A percentile compares a stretch with the other conserved stretches of the same genome.
These are phyloP conservation scores for Drosophila arawakana DNA, from an alignment of 1,140 invertebrate genomes.

Conservation along the genomic window DNA sequence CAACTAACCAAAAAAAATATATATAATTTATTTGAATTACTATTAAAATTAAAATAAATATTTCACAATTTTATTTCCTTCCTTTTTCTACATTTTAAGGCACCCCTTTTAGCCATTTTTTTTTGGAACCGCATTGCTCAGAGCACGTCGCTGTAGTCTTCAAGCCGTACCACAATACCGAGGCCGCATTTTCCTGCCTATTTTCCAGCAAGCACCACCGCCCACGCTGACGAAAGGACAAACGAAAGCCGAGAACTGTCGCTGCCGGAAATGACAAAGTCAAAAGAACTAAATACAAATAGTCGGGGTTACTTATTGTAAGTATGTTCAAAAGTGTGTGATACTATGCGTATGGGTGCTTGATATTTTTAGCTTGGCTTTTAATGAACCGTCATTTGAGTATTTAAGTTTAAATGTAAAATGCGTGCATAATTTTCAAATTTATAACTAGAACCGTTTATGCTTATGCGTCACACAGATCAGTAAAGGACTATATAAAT, in stretches of 20 bases:
- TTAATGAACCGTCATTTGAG: slow-evolving; percentile 17
- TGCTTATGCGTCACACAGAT: too few species aligned
- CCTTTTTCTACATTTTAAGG: too few species aligned
- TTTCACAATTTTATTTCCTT: too few species aligned
- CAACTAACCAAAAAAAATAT: too few species aligned
- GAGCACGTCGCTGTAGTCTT: slow-evolving; percentile 33
- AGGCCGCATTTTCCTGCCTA: slow-evolving; percentile 44
- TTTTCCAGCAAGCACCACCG: neutral
- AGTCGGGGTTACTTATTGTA: slow-evolving; percentile 33
- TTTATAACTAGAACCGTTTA: too few species aligned
- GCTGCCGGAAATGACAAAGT: slow-evolving; percentile 56
- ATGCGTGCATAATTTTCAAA: too few species aligned
- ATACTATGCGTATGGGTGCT: neutral
- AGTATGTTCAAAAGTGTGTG: too few species aligned
- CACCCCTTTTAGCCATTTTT: too few species aligned
- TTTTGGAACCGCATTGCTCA: too few species aligned
- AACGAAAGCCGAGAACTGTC: slow-evolving; percentile 58
- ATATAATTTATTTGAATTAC: too few species aligned
- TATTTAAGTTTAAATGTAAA: neutral
- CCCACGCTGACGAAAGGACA: slow-evolving; percentile 36
- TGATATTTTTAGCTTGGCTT: slow-evolving; percentile 2
- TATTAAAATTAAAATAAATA: too few species aligned
- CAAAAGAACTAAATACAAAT: slow-evolving; percentile 32
- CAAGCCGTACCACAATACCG: slow-evolving; percentile 62
- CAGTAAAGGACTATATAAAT: too few species aligned